phyloP scores from a whole-genome alignment of 37 sponge, comb jelly and placozoan species.

The Chondrosia reniformis region DNA sequence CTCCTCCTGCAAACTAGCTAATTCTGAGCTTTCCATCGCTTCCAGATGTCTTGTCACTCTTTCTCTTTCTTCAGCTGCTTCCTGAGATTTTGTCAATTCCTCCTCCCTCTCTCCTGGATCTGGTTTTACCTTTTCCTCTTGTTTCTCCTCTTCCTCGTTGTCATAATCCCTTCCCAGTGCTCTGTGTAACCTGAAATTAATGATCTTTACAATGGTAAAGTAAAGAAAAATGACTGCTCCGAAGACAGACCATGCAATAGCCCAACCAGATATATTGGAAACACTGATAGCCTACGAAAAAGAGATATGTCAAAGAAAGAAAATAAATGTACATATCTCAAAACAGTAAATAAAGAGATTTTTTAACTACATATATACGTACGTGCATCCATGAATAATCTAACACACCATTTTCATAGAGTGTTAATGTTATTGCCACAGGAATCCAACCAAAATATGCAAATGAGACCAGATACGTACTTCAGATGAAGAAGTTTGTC shows the following conservation, averaged over 20 bases:
- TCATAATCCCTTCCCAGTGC: constrained; percentile 63
- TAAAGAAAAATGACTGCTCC: constrained; percentile 15
- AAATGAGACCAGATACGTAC: too few species aligned
- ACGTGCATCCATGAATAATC: not conserved
- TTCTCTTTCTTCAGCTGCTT: not conserved
- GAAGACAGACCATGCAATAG: constrained; percentile 68
- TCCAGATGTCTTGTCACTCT: too few species aligned
- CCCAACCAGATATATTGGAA: not conserved
- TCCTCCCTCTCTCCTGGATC: too few species aligned
- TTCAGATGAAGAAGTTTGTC: too few species aligned
- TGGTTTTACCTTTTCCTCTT: not conserved
- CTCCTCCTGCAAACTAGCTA: too few species aligned
- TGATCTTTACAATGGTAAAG: constrained; percentile 46
- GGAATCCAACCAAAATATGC: too few species aligned
- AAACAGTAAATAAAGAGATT: not conserved
- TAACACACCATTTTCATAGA: too few species aligned
- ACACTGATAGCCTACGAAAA: not conserved
- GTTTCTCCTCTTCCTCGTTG: constrained; percentile 17
- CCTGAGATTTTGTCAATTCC: too few species aligned
- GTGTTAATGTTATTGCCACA: too few species aligned
- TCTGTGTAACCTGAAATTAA: constrained; percentile 62
- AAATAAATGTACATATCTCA: not conserved
- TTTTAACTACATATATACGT: not conserved
- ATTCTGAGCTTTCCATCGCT: too few species aligned
- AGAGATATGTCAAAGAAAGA: not conserved